Percentiles rank a stretch among this genome's conserved stretches.
These are phyloP conservation scores for Eidolon helvum DNA, from an alignment of 2,113 vertebrate species.

Conservation along the genomic window DNA sequence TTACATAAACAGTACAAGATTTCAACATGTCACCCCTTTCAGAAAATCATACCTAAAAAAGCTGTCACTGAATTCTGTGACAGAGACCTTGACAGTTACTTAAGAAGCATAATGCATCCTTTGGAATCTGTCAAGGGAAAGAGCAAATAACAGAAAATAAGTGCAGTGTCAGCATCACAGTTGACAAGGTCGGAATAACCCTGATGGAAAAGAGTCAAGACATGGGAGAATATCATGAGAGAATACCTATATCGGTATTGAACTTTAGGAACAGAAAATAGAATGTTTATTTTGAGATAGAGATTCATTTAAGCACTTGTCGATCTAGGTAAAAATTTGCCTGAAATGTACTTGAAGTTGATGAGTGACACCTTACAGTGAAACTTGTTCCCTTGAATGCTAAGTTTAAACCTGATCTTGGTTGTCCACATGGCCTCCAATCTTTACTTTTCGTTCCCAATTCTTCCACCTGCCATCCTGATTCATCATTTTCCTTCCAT, in stretches of 20 bases:
- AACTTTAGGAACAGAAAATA: not conserved
- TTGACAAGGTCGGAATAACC: not conserved
- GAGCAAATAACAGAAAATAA: not conserved
- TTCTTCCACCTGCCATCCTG: not conserved
- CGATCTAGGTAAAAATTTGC: not conserved
- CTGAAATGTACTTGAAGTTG: not conserved
- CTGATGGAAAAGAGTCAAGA: not conserved
- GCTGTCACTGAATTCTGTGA: not conserved
- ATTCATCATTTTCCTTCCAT: not conserved
- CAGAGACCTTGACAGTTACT: conserved; percentile 3
- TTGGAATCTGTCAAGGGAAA: conserved; percentile 28
- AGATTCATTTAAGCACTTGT: not conserved
- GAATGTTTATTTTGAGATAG: not conserved
- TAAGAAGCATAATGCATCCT: not conserved
- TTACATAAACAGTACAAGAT: not conserved
- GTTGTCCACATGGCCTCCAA: not conserved
- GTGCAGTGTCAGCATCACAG: not conserved
- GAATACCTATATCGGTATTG: not conserved
- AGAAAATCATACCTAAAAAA: not conserved
- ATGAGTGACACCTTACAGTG: not conserved
- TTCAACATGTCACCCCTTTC: not conserved
- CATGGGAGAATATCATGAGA: not conserved
- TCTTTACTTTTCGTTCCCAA: not conserved
- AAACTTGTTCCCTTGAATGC: not conserved
- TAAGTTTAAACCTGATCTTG: not conserved